Percentiles rank a stretch among this genome's conserved stretches.
Evolutionary conservation across 2,888 invertebrate genomes (phyloP).

Genomic region (Pheosia gnoma): DNA sequence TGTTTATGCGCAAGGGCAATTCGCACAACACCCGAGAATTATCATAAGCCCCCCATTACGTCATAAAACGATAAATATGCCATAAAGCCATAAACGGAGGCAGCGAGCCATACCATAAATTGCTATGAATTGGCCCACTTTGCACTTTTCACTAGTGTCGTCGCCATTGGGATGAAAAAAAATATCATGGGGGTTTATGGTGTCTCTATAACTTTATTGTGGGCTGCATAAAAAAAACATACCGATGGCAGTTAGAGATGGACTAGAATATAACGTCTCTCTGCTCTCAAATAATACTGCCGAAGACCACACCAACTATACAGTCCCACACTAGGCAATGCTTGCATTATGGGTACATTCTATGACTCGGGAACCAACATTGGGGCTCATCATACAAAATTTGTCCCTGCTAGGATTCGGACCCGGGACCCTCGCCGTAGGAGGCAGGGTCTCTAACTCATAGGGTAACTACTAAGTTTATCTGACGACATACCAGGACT

Average conservation of each 20-base stretch:
- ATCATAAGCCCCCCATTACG: constrained; percentile 66
- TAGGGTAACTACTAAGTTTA: too few relatives aligned
- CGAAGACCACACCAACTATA: too few relatives aligned
- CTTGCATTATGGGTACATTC: too few relatives aligned
- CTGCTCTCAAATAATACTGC: background rate
- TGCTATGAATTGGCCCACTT: constrained; percentile 72
- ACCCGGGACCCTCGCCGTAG: too few relatives aligned
- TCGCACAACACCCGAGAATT: constrained; percentile 52
- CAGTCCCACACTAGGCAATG: too few relatives aligned
- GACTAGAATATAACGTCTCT: background rate
- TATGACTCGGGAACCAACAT: too few relatives aligned
- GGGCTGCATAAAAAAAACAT: background rate
- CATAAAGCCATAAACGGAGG: constrained; percentile 80
- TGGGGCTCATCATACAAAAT: too few relatives aligned
- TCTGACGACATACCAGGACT: too few relatives aligned
- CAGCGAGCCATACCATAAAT: constrained; percentile 73
- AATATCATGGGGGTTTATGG: constrained; percentile 31
- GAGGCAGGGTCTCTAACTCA: too few relatives aligned
- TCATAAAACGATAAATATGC: constrained; percentile 81
- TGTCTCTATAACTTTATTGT: constrained; percentile 10
- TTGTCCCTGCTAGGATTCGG: too few relatives aligned
- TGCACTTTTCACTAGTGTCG: constrained; percentile 59
- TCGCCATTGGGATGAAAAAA: constrained; percentile 35
- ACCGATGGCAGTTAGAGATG: background rate
- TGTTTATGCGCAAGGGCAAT: constrained; percentile 36